Base-by-base conservation (phyloP, 2,888 invertebrate species). In the Cremastinae sp. region DNA sequence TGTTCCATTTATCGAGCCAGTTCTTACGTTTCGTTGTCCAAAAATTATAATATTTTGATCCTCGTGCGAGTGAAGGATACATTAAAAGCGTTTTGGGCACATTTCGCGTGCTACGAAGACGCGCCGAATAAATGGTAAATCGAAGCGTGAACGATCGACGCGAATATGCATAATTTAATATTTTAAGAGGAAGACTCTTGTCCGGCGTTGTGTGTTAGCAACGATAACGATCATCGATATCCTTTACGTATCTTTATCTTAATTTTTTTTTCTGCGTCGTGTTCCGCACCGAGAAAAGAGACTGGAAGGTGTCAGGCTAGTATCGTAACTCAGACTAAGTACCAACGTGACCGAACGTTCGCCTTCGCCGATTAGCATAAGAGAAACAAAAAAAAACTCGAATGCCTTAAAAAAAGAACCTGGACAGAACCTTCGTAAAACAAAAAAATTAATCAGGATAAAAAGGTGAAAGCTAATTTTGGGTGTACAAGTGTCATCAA, bases 161-260 rank as follows among this genome's bases (percentile, higher is more conserved):
- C 61, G 70, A 70, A 70, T 70, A 61, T 70, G 53, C 70, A 70
- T 70, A 70, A 70, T 70, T 70, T 70, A 70, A 70, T 70, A 61
- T 70, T 70, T 70, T 70, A 54, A 41, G 28, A 22, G 53, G 53
- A 61, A 41, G 49, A 36, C 41, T 49, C 9, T 34, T 51, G 61
- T 18, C 53, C 16, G 12, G 36, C 45, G 53, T 43, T 34, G 49
- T 28, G 28, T 69, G 51, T 59, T 59, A 51, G 51, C 61, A 51
- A 62, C 70, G 70, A 62, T 70, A 70, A 62, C 61, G 70, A 61
- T 70, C 70, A 54, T 70, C 61, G 70, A 70, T 70, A 70, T 70
- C 61, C 70, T 70, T 61, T 62, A 22, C 34, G 9, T 47, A 12
- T 47, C 14, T 47, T 16, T 47, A 47, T 47, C 14, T 16, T 47